phyloP scores from a whole-genome alignment of 2,113 vertebrate genomes.

The Sturnira hondurensis region DNA sequence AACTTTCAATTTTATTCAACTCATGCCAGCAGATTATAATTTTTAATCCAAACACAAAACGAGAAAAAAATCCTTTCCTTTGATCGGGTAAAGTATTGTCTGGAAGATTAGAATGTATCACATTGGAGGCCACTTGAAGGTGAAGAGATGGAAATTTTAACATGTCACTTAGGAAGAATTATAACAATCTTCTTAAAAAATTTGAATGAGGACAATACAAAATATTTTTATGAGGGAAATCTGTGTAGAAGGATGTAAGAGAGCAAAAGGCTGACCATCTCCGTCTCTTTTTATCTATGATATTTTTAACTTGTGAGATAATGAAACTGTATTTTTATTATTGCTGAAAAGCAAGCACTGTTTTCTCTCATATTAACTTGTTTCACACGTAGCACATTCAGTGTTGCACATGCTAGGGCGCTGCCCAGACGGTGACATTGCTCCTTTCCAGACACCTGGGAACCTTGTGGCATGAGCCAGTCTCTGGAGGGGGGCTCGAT shows the following conservation, averaged over 20 bases:
- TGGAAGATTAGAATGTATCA: constrained; percentile 43
- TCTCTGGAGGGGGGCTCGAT: not conserved
- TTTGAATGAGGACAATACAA: not conserved
- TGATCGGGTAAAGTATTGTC: constrained; percentile 33
- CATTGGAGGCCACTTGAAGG: constrained; percentile 7
- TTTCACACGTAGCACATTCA: not conserved
- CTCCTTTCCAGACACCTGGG: not conserved
- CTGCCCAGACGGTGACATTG: fast-evolving
- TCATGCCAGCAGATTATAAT: constrained; percentile 7
- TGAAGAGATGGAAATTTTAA: not conserved
- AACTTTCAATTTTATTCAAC: constrained; percentile 10
- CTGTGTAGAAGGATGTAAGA: not conserved
- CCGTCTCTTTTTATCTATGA: not conserved
- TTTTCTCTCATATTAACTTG: not conserved
- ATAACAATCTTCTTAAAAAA: not conserved
- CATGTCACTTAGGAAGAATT: not conserved
- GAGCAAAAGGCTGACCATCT: not conserved
- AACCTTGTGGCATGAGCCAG: fast-evolving
- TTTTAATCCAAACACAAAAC: constrained; percentile 60
- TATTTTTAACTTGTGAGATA: constrained; percentile 13
- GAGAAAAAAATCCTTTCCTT: constrained; percentile 20
- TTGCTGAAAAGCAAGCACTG: not conserved
- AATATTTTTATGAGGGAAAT: not conserved
- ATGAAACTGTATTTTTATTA: not conserved
- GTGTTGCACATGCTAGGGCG: not conserved